A percentile compares a stretch with the other conserved stretches of the same genome.
phyloP scores from a whole-genome alignment of 2,888 invertebrate genomes.

The Scaeva pyrastri region DNA sequence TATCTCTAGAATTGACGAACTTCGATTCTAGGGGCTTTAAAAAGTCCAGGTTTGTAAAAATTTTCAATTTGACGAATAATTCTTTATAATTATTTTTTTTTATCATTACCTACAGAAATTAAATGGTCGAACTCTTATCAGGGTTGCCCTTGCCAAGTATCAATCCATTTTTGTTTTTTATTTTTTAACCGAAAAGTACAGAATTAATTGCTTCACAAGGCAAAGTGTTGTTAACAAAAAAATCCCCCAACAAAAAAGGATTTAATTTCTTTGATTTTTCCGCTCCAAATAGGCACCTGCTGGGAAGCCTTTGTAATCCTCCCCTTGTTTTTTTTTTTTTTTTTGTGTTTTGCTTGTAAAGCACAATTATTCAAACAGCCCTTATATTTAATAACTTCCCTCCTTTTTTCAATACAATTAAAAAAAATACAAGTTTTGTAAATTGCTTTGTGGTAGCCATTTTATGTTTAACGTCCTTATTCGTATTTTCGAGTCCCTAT shows the following conservation, averaged over 20 bases:
- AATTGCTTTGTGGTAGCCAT: background rate
- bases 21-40: too few species aligned
- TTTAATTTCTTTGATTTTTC: background rate
- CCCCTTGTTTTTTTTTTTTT: background rate
- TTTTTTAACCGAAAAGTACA: too few species aligned
- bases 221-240: background rate
- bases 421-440: background rate
- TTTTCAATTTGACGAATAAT: too few species aligned
- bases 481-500: background rate
- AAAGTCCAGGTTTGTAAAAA: too few species aligned
- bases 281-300: background rate
- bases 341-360: background rate
- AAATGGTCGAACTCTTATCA: too few species aligned
- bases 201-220: too few species aligned
- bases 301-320: background rate
- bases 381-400: background rate
- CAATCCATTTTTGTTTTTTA: too few species aligned
- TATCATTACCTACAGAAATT: too few species aligned
- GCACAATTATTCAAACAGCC: background rate
- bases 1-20: too few species aligned
- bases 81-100: too few species aligned
- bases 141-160: too few species aligned
- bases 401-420: background rate
- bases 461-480: constrained; percentile 16
- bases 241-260: background rate